Evolutionary conservation across 2,797 vertebrate genomes (phyloP).

Genomic region (Alca torda): DNA sequence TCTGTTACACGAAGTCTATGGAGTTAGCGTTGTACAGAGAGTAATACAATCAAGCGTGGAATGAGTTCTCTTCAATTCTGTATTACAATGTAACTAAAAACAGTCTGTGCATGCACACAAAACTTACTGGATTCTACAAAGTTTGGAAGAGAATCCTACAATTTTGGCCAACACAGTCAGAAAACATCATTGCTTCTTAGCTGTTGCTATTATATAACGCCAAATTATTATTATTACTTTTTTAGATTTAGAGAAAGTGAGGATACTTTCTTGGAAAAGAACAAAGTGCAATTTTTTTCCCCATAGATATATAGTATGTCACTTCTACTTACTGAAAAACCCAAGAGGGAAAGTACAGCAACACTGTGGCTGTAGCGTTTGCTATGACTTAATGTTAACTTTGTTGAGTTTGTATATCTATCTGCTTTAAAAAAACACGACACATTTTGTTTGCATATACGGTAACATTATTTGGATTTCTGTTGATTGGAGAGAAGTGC

Average conservation of each 20-base stretch:
- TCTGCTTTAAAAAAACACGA: not conserved
- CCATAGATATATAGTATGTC: not conserved
- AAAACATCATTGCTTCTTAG: not conserved
- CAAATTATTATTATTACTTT: not conserved
- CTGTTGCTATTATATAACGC: not conserved
- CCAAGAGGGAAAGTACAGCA: not conserved
- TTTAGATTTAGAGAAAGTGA: not conserved
- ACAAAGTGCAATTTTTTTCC: not conserved
- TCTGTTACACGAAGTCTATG: not conserved
- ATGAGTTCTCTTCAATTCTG: not conserved
- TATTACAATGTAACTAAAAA: not conserved
- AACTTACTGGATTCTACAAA: not conserved
- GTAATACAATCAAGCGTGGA: not conserved
- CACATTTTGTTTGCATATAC: not conserved
- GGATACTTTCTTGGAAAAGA: not conserved
- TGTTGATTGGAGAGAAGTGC: slow-evolving; percentile 13
- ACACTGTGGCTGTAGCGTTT: not conserved
- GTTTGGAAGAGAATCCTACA: not conserved
- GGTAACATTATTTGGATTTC: not conserved
- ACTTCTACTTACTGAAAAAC: not conserved
- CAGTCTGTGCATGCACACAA: not conserved
- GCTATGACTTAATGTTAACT: not conserved
- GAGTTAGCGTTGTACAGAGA: not conserved
- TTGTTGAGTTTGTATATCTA: not conserved
- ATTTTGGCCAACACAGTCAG: not conserved